These are phyloP conservation scores for Macrobrachium rosenbergii DNA, from an alignment of 1,140 invertebrate genomes.

Conservation along the genomic window DNA sequence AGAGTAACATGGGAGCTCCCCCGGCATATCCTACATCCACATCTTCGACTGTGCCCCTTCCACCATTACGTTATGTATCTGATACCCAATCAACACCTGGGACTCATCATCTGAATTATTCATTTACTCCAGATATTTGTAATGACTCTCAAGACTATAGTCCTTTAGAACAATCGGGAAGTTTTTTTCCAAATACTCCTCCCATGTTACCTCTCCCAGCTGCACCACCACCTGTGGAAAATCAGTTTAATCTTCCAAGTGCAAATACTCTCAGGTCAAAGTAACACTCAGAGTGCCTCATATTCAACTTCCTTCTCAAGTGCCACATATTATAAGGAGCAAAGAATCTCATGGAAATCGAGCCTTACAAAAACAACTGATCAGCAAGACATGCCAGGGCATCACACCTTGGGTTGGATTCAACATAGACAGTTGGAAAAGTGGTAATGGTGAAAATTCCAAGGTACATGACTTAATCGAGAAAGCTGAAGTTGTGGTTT, in stretches of 20 bases:
- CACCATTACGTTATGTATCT: conserved; percentile 29
- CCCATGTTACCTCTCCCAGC: background rate
- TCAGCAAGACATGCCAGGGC: background rate
- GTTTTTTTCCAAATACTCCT: conserved; percentile 35
- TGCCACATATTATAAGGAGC: background rate
- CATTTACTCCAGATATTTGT: conserved; percentile 4
- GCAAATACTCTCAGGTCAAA: background rate
- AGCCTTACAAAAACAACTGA: background rate
- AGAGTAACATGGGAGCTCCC: conserved; percentile 25
- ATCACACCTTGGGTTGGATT: background rate
- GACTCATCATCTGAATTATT: conserved; percentile 5
- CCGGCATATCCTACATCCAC: conserved; percentile 43
- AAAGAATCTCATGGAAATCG: conserved; percentile 10
- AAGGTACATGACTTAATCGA: conserved; percentile 33
- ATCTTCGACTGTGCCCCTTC: conserved; percentile 1
- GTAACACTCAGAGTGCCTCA: background rate
- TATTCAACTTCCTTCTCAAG: background rate
- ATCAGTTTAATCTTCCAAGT: background rate
- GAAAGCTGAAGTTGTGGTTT: conserved; percentile 39
- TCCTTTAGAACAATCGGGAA: conserved; percentile 12
- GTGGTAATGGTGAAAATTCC: conserved; percentile 1
- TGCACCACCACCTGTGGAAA: background rate
- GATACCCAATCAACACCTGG: conserved; percentile 11
- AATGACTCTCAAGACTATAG: conserved; percentile 31
- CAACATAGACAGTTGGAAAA: background rate